These are phyloP conservation scores for Diachasmimorpha longicaudata DNA, from an alignment of 1,140 invertebrate species.

Conservation along the genomic window DNA sequence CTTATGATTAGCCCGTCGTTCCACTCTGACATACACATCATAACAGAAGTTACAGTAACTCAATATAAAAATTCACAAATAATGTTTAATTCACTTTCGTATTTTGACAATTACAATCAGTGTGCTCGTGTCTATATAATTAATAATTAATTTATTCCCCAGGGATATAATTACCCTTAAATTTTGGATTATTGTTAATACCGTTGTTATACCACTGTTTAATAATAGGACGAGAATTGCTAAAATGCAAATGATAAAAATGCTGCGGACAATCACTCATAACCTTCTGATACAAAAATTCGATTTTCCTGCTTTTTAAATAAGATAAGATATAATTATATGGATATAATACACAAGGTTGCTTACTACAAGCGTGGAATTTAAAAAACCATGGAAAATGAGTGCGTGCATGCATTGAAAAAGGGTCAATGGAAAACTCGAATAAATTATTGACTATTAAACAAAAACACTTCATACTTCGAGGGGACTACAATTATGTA, in stretches of 20 bases:
- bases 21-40: no score
- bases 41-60: neutral
- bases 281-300: neutral
- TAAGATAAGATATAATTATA: constrained; percentile 1
- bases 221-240: neutral
- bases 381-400: constrained; percentile 36
- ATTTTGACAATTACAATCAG: constrained; percentile 24
- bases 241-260: no score
- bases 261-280: neutral
- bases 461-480: neutral
- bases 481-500: neutral
- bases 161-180: neutral
- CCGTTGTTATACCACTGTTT: neutral
- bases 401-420: constrained; percentile 26
- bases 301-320: neutral
- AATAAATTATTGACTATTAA: no score
- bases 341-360: constrained; percentile 36
- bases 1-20: no score
- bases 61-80: constrained; percentile 17
- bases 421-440: constrained; percentile 26
- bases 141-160: neutral
- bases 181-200: no score
- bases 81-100: constrained; percentile 10
- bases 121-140: neutral
- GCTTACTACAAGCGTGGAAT: constrained; percentile 44